Conservation (phyloP, 2,113 vertebrate genomes). For the Solea solea region DNA sequence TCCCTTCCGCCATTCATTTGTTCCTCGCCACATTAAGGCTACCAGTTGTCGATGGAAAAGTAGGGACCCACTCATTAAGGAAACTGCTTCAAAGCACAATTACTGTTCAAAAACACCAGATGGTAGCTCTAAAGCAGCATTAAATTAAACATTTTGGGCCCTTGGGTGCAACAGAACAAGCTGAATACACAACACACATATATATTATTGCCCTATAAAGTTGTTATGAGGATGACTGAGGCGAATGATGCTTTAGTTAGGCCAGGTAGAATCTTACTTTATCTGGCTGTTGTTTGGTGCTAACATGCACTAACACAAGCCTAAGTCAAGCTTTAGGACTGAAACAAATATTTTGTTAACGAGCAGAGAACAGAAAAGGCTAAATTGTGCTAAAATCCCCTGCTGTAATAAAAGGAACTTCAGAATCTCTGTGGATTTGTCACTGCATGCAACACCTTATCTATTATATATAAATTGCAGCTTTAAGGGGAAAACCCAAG, state of each 20-base stretch:
- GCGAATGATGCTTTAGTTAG: neutral
- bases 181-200: neutral
- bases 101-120: neutral
- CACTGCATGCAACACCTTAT: neutral
- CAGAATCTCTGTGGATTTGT: neutral
- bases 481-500: neutral
- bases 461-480: neutral
- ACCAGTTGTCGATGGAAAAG: neutral
- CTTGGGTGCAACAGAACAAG: neutral
- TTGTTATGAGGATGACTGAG: slow-evolving; percentile 1
- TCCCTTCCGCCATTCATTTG: neutral
- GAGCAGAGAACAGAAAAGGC: neutral
- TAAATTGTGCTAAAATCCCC: neutral
- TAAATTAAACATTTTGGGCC: neutral
- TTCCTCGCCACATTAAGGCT: neutral
- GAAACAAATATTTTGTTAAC: neutral
- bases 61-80: neutral
- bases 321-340: neutral
- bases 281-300: neutral
- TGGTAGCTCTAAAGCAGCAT: neutral
- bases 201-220: neutral
- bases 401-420: neutral
- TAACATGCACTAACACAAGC: neutral
- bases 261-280: neutral
- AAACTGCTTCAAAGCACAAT: neutral